Percentiles rank a stretch among this genome's conserved stretches.
Conservation (phyloP, 53 echinoderm and acorn worm genomes). For the Antedon mediterranea region DNA sequence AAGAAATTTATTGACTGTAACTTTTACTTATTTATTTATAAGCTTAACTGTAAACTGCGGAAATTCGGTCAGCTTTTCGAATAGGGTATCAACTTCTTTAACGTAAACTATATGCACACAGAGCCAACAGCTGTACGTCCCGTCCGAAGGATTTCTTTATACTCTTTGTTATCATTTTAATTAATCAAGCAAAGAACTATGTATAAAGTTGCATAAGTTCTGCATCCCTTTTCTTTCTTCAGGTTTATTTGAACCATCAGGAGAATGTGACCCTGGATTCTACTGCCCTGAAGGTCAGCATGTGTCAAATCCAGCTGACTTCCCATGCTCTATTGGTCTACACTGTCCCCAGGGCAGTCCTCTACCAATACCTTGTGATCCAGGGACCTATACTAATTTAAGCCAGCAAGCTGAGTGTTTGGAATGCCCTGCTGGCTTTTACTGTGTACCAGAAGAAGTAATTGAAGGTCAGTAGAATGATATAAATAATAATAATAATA, state of each 20-base stretch:
- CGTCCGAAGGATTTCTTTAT: no score
- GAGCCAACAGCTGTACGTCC: no score
- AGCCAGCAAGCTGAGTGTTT: conserved; percentile 63
- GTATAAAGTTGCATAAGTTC: no score
- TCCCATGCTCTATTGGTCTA: conserved; percentile 85
- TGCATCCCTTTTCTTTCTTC: background rate
- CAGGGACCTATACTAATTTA: conserved; percentile 77
- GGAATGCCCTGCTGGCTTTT: conserved; percentile 81
- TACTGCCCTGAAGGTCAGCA: conserved; percentile 89
- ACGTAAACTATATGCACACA: no score
- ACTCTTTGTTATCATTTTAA: no score
- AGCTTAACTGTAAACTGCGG: no score
- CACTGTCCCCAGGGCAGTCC: conserved; percentile 90
- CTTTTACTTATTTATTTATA: no score
- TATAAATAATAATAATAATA: no score
- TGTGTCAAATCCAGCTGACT: conserved; percentile 73
- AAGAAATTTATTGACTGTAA: background rate
- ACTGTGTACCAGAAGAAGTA: conserved; percentile 88
- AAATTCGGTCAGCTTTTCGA: no score
- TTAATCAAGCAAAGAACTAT: no score
- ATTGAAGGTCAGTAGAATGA: conserved; percentile 53
- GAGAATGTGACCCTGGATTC: conserved; percentile 70
- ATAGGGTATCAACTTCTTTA: no score
- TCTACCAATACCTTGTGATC: conserved; percentile 76
- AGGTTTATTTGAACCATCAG: conserved; percentile 84